phyloP scores from a whole-genome alignment of 2,113 vertebrate genomes.

The Chloebia gouldiae region DNA sequence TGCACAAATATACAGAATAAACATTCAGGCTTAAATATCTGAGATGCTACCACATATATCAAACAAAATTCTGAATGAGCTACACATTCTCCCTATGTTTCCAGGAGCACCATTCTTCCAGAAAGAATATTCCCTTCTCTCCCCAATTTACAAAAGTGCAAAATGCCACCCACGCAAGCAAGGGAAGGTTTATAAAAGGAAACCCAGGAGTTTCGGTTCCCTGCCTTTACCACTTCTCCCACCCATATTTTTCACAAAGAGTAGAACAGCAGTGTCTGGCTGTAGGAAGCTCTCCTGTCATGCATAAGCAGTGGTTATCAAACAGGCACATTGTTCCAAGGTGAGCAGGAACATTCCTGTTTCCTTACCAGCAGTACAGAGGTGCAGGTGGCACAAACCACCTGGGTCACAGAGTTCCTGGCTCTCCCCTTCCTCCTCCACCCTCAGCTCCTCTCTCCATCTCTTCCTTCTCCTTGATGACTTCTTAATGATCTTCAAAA shows the following conservation, averaged over 20 bases:
- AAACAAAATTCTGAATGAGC: background rate
- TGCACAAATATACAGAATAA: background rate
- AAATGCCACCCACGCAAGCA: background rate
- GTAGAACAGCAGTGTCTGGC: background rate
- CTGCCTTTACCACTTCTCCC: background rate
- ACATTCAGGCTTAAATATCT: background rate
- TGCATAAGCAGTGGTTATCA: background rate
- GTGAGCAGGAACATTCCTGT: background rate
- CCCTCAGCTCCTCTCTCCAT: slow-evolving; percentile 68
- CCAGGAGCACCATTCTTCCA: background rate
- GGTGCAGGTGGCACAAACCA: slow-evolving; percentile 73
- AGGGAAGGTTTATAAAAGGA: background rate
- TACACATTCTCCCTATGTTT: background rate
- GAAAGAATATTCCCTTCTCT: background rate
- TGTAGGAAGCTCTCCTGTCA: background rate
- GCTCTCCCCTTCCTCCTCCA: slow-evolving; percentile 69
- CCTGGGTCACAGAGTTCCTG: slow-evolving; percentile 65
- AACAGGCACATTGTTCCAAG: background rate
- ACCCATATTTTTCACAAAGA: background rate
- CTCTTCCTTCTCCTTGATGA: slow-evolving; percentile 74
- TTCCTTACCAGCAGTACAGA: slow-evolving; percentile 77
- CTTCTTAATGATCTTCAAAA: slow-evolving; percentile 74
- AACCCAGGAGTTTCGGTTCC: background rate
- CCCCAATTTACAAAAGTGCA: background rate
- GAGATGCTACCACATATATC: background rate